Evolutionary conservation across 2,888 invertebrate genomes (phyloP).

Genomic region (Cyaniris semiargus): DNA sequence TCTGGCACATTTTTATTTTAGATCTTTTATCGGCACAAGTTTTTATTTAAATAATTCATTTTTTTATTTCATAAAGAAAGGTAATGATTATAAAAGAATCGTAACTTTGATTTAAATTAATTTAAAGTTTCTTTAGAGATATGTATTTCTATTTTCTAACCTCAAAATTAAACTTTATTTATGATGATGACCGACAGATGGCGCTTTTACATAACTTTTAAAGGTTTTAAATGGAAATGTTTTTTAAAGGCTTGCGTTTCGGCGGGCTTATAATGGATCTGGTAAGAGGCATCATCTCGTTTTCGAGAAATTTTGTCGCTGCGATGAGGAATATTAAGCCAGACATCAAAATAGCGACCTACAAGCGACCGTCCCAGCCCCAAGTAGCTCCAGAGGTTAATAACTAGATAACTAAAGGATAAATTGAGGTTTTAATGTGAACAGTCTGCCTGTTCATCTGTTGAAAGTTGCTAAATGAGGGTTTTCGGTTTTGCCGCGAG

Average conservation of each 20-base stretch:
- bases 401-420: background rate
- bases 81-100: too few species aligned
- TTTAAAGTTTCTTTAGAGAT: background rate
- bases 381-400: background rate
- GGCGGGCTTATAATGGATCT: conserved; percentile 12
- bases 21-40: background rate
- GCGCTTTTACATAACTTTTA: background rate
- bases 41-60: background rate
- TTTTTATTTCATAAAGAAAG: background rate
- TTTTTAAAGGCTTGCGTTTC: conserved; percentile 13
- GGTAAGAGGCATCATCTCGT: background rate
- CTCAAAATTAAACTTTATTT: background rate
- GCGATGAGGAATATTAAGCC: conserved; percentile 17
- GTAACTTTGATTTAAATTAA: background rate
- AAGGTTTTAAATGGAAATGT: background rate
- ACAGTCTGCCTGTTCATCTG: background rate
- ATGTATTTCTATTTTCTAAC: too few species aligned
- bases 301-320: background rate
- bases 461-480: background rate
- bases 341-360: conserved; percentile 1
- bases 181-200: background rate
- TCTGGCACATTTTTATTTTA: background rate
- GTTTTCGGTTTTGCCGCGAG: too few species aligned
- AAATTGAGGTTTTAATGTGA: background rate
- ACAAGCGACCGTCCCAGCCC: conserved; percentile 9